Evolutionary conservation across 2,797 vertebrate species (phyloP).

Genomic region (Okamejei kenojei): DNA sequence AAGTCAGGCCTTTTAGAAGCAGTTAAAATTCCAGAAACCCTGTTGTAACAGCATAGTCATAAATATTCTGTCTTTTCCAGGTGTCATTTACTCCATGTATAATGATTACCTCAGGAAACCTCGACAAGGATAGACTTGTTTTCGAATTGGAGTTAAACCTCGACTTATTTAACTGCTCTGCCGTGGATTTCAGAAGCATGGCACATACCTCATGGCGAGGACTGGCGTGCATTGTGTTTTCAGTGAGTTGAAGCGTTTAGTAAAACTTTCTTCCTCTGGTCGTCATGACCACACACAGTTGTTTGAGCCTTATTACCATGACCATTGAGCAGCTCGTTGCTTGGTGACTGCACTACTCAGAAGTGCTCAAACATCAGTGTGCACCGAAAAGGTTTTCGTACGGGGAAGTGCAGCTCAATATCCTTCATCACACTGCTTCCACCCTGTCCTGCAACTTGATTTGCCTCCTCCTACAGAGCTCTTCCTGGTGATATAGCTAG

Average conservation of each 20-base stretch:
- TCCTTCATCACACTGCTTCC: neutral
- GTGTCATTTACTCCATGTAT: conserved; percentile 62
- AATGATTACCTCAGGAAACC: conserved; percentile 48
- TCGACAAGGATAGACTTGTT: neutral
- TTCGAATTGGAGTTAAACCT: neutral
- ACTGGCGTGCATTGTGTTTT: neutral
- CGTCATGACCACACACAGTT: neutral
- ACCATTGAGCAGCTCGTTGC: too few species aligned
- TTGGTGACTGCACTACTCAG: neutral
- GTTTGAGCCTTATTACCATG: neutral
- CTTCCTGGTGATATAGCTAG: neutral
- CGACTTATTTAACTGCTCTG: neutral
- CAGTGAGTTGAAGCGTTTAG: neutral
- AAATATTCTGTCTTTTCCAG: conserved; percentile 45
- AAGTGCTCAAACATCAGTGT: neutral
- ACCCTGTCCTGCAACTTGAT: neutral
- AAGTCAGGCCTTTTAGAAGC: neutral
- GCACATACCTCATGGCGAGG: neutral
- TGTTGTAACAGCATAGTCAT: neutral
- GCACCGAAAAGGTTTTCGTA: neutral
- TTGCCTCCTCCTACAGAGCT: neutral
- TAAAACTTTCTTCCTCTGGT: neutral
- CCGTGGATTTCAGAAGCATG: neutral
- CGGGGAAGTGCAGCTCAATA: neutral
- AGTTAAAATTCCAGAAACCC: too few species aligned